Evolutionary conservation across 1,140 invertebrate genomes (phyloP).

Genomic region (Zaprionus tsacasi): DNA sequence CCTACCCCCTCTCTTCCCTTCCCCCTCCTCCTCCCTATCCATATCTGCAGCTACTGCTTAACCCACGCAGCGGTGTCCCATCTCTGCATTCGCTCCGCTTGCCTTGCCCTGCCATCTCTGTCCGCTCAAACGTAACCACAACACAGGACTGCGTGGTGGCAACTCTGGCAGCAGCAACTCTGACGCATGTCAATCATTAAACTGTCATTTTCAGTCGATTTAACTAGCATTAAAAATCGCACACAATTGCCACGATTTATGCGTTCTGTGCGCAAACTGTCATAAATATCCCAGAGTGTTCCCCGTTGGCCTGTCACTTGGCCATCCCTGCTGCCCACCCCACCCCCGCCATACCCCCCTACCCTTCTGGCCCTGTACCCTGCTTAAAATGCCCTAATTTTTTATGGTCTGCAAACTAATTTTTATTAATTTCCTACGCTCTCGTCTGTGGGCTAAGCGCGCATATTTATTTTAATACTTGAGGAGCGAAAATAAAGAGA

Average conservation of each 20-base stretch:
- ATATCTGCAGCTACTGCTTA: neutral
- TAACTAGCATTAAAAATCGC: constrained; percentile 83
- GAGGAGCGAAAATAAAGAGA: neutral
- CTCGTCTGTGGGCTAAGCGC: constrained; percentile 24
- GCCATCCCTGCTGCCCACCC: neutral
- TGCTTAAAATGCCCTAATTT: constrained; percentile 74
- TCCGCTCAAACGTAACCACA: constrained; percentile 52
- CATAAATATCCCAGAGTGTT: constrained; percentile 71
- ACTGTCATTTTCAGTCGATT: constrained; percentile 83
- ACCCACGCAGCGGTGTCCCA: constrained; percentile 38
- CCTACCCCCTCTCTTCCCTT: neutral
- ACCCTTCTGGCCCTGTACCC: neutral
- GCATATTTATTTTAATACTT: constrained; percentile 69
- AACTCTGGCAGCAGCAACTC: constrained; percentile 50
- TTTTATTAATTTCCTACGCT: constrained; percentile 72
- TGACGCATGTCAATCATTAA: constrained; percentile 80
- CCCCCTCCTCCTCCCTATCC: neutral
- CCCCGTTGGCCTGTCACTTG: constrained; percentile 27
- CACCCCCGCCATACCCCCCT: neutral
- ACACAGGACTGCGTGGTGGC: neutral
- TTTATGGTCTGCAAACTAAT: constrained; percentile 78
- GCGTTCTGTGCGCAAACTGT: constrained; percentile 74
- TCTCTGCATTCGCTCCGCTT: constrained; percentile 16
- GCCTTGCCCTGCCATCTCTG: constrained; percentile 16
- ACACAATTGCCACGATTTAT: constrained; percentile 81